Percentiles rank a stretch among this genome's conserved stretches.
These are phyloP conservation scores for Agelaius tricolor DNA, from an alignment of 2,113 vertebrate species.

Conservation along the genomic window DNA sequence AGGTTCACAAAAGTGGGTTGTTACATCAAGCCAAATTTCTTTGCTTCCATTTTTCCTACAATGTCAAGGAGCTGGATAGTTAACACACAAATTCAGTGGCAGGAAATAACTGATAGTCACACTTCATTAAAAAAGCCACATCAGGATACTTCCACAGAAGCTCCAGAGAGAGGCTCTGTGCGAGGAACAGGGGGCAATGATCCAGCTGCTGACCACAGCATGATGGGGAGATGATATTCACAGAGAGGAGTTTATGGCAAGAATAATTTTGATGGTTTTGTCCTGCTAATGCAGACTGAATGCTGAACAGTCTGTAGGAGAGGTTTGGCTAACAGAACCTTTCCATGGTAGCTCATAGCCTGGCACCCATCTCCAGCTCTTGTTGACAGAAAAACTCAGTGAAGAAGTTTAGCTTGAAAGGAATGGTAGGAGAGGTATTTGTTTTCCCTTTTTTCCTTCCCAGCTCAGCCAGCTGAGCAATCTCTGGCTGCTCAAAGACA, in stretches of 20 bases:
- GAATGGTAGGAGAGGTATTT: not conserved
- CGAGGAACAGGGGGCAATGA: not conserved
- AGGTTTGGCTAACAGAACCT: not conserved
- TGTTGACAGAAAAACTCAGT: not conserved
- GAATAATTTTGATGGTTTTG: not conserved
- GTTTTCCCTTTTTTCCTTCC: not conserved
- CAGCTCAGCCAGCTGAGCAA: not conserved
- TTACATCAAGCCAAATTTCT: not conserved
- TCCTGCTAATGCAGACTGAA: not conserved
- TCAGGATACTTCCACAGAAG: not conserved
- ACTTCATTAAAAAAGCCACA: not conserved
- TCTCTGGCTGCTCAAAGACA: not conserved
- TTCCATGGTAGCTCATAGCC: not conserved
- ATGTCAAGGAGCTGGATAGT: not conserved
- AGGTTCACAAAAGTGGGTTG: not conserved
- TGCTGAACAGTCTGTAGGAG: not conserved
- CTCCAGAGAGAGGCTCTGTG: not conserved
- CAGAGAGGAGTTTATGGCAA: not conserved
- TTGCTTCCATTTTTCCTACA: not conserved
- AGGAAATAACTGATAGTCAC: not conserved
- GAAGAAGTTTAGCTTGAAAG: not conserved
- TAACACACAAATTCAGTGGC: not conserved
- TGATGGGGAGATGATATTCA: not conserved
- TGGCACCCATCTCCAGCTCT: not conserved
- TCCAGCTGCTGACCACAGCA: not conserved